Conservation (phyloP, 1,140 invertebrate genomes). For the Triops longicaudatus region DNA sequence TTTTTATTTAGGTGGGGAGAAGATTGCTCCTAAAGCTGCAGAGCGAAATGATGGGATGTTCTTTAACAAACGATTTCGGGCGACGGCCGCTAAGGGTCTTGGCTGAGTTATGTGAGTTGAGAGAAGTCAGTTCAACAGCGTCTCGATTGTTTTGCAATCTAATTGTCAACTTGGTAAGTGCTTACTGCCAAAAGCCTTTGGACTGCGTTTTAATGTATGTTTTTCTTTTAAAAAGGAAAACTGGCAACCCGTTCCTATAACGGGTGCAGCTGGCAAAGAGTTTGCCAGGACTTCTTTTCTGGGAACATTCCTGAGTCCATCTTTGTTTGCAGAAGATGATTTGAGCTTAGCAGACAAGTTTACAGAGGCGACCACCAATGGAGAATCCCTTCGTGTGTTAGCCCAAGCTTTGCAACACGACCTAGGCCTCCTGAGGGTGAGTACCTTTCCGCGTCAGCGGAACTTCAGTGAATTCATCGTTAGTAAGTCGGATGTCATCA, state of each 20-base stretch:
- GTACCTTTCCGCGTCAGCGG: neutral
- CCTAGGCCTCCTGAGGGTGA: slow-evolving; percentile 56
- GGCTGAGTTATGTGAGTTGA: slow-evolving; percentile 20
- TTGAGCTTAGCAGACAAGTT: slow-evolving; percentile 62
- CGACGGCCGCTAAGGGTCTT: slow-evolving; percentile 11
- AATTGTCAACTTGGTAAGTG: slow-evolving; percentile 17
- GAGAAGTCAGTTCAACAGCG: neutral
- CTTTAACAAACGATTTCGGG: neutral
- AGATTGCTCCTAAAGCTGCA: neutral
- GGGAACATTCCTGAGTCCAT: slow-evolving; percentile 80
- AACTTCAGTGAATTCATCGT: slow-evolving; percentile 16
- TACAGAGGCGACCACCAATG: slow-evolving; percentile 40
- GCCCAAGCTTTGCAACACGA: slow-evolving; percentile 58
- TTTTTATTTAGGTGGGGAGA: neutral
- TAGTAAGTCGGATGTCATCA: slow-evolving; percentile 20
- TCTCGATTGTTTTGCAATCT: slow-evolving; percentile 22
- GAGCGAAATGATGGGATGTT: slow-evolving; percentile 17
- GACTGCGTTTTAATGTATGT: slow-evolving; percentile 32
- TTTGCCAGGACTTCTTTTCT: slow-evolving; percentile 71
- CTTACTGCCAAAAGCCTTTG: neutral
- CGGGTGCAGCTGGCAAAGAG: slow-evolving; percentile 66
- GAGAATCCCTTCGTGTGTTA: slow-evolving; percentile 48
- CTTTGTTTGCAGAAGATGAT: slow-evolving; percentile 87
- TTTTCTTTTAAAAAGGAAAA: slow-evolving; percentile 46
- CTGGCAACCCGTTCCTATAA: slow-evolving; percentile 59